Evolutionary conservation across 2,113 vertebrate species (phyloP), one percentile per base, ranked within the genome.

Genomic region (Lasiurus cinereus): DNA sequence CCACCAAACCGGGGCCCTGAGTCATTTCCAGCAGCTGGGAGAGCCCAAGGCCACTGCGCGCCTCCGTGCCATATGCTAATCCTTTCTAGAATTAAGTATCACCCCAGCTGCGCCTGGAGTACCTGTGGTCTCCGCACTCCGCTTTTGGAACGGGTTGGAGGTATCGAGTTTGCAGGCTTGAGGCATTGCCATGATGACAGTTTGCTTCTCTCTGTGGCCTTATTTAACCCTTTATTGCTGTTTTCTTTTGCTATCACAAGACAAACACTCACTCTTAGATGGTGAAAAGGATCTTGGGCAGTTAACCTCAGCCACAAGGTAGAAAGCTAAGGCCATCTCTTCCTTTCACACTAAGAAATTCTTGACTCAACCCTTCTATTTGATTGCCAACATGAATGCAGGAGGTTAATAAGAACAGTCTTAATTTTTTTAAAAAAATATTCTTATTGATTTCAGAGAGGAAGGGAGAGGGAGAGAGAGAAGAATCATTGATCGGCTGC

Each of bases 11-110:
- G 82, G 93, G 82, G 27, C 82, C 64, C 83, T 88, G 92, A 97
- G 79, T 96, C 80, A 96, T 95, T 98, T 97, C 88, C 93, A 93
- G 87, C 77, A 96, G 59, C 39, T 94, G 73, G 88, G 72, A 82
- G 31, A 94, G 84, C 80, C 36, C 16, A 10, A 2, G 3, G 59
- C 46, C 48, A 62, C 62, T 43, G 73, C 59, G 10, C 24, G 19
- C 29, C 82, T 74, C 66, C 43, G 72, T 33, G 59, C 14, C 46
- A 76, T 7, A 66, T 13, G 67, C 36, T 78, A 50, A 72, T 79
- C 56, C 86, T 88, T 88, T 85, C 31, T 74, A 64, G 86, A 85
- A 46, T 74, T n/a, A 77, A 78, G 29, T 86, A 74, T 50, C n/a
- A 78, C 78, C 21, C 84, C 77, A 72, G 56, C 83, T 15, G 15